phyloP scores from a whole-genome alignment of 2,113 vertebrate genomes.

The Chloropsis cyanopogon region DNA sequence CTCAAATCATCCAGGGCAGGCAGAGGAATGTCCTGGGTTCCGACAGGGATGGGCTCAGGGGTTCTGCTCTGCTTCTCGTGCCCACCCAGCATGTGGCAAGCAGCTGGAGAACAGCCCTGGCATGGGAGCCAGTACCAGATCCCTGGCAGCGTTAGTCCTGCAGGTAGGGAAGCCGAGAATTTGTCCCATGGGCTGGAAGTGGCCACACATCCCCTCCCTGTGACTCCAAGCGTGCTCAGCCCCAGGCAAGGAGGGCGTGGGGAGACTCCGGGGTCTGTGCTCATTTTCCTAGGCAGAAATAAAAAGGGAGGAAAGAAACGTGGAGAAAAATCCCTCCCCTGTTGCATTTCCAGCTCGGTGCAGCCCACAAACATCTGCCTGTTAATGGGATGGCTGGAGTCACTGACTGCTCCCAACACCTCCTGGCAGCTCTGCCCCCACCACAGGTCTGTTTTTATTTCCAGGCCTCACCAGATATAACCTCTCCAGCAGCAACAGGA shows the following conservation, averaged over 20 bases:
- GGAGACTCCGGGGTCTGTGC: rapidly evolving
- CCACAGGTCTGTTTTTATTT: not conserved
- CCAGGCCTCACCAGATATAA: not conserved
- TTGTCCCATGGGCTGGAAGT: not conserved
- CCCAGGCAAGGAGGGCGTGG: not conserved
- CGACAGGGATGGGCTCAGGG: too few relatives aligned
- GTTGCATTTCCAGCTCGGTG: not conserved
- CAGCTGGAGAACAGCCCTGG: not conserved
- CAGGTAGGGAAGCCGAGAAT: not conserved
- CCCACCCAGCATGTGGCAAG: not conserved
- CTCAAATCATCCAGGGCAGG: too few relatives aligned
- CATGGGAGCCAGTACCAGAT: not conserved
- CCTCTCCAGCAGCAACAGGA: not conserved
- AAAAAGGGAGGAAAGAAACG: not conserved
- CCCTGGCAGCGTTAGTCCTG: not conserved
- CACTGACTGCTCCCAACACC: not conserved
- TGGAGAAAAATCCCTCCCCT: not conserved
- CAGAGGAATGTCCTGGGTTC: too few relatives aligned
- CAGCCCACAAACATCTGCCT: not conserved
- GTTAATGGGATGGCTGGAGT: not conserved
- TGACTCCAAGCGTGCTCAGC: not conserved
- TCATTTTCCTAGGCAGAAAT: not conserved
- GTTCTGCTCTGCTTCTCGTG: not conserved
- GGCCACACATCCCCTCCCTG: rapidly evolving
- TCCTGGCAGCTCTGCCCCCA: not conserved